Evolutionary conservation across 2,797 vertebrate species (phyloP).

Genomic region (Chelmon rostratus): DNA sequence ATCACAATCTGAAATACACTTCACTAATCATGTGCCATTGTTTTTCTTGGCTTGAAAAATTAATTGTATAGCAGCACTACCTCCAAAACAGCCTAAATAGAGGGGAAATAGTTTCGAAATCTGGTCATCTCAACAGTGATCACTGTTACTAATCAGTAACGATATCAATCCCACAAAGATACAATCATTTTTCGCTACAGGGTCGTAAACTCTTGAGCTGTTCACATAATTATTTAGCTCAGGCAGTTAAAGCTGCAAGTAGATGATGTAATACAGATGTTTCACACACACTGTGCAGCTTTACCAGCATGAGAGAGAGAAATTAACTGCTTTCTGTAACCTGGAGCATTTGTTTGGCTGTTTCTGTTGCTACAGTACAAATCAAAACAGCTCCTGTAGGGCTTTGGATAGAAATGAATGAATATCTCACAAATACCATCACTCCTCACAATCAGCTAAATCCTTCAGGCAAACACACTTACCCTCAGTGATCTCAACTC

Average conservation of each 20-base stretch:
- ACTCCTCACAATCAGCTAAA: constrained; percentile 59
- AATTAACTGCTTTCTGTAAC: constrained; percentile 26
- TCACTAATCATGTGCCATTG: background rate
- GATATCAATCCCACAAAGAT: background rate
- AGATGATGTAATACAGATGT: background rate
- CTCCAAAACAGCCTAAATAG: background rate
- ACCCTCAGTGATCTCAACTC: constrained; percentile 63
- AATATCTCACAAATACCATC: constrained; percentile 57
- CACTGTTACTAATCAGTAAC: background rate
- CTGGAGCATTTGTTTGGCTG: constrained; percentile 23
- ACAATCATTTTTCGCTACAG: background rate
- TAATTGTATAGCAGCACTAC: background rate
- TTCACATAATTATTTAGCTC: background rate
- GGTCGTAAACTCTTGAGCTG: background rate
- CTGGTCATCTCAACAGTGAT: background rate
- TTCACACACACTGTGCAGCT: background rate
- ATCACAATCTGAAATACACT: background rate
- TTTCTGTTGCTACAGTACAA: constrained; percentile 20
- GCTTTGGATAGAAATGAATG: constrained; percentile 41
- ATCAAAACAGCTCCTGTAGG: constrained; percentile 37
- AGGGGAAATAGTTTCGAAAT: background rate
- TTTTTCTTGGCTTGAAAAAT: background rate
- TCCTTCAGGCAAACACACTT: constrained; percentile 70
- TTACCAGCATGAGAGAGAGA: constrained; percentile 7
- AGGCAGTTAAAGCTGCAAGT: background rate